A percentile compares a stretch with the other conserved stretches of the same genome.
Evolutionary conservation across 2,888 invertebrate species (phyloP).

Genomic region (Tetragnatha montana): DNA sequence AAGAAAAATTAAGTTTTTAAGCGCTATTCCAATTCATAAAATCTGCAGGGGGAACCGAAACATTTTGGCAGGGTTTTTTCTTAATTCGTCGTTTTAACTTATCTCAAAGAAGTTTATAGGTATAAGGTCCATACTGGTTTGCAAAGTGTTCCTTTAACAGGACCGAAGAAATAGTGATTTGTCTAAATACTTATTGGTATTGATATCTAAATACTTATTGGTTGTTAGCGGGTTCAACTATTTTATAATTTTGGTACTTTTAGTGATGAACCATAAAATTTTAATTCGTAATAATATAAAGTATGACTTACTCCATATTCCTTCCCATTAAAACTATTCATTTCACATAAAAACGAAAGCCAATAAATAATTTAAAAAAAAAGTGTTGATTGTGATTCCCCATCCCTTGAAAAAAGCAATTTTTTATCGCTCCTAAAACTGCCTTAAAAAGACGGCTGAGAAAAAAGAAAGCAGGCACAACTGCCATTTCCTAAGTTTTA

Average conservation of each 20-base stretch:
- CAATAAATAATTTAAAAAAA: background rate
- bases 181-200: too few relatives aligned
- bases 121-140: too few relatives aligned
- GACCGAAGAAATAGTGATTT: too few relatives aligned
- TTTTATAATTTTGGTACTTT: background rate
- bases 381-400: background rate
- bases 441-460: background rate
- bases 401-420: background rate
- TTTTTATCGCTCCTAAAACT: background rate
- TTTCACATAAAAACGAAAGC: background rate
- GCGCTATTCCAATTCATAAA: too few relatives aligned
- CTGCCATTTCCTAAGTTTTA: conserved; percentile 28
- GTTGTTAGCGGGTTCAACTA: background rate
- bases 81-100: too few relatives aligned
- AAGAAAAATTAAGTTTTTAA: too few relatives aligned
- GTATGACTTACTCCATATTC: background rate
- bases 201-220: too few relatives aligned
- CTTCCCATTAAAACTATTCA: background rate
- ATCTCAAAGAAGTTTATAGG: too few relatives aligned
- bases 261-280: background rate
- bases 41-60: too few relatives aligned
- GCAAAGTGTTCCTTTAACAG: too few relatives aligned
- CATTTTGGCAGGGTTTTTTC: too few relatives aligned
- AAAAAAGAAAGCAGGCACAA: background rate
- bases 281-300: background rate